A percentile compares a stretch with the other conserved stretches of the same genome.
Conservation (phyloP, 2,888 invertebrate species). For the Mechanitis messenoides region DNA sequence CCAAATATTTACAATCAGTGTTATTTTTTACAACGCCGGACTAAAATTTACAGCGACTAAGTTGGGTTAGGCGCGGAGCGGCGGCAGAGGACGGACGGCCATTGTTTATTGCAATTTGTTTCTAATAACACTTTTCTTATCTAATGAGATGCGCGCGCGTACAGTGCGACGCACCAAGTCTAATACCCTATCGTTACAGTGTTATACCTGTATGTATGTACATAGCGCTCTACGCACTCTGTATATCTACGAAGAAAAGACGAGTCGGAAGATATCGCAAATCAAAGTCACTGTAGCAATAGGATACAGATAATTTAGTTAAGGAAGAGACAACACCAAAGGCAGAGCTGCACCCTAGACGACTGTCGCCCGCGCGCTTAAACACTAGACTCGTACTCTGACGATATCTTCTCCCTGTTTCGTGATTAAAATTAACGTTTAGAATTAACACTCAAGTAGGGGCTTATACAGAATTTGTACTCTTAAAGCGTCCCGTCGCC, state of each 20-base stretch:
- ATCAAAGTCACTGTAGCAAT: slow-evolving; percentile 67
- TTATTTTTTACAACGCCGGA: slow-evolving; percentile 68
- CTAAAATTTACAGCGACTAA: slow-evolving; percentile 67
- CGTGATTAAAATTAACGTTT: slow-evolving; percentile 65
- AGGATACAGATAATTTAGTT: slow-evolving; percentile 62
- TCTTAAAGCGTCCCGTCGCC: slow-evolving; percentile 75
- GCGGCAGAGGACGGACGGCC: slow-evolving; percentile 36
- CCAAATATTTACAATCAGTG: slow-evolving; percentile 72
- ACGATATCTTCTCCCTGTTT: slow-evolving; percentile 61
- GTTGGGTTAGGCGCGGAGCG: slow-evolving; percentile 48
- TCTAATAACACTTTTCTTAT: slow-evolving; percentile 74
- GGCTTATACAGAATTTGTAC: slow-evolving; percentile 86
- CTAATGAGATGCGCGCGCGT: slow-evolving; percentile 63
- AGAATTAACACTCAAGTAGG: slow-evolving; percentile 72
- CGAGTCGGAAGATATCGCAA: slow-evolving; percentile 59
- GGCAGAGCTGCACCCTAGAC: slow-evolving; percentile 61
- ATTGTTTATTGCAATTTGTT: slow-evolving; percentile 59
- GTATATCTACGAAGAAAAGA: slow-evolving; percentile 35
- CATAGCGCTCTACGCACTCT: slow-evolving; percentile 29
- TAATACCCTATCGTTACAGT: slow-evolving; percentile 71
- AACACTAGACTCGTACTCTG: slow-evolving; percentile 44
- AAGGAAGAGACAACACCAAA: slow-evolving; percentile 71
- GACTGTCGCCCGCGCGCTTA: slow-evolving; percentile 55
- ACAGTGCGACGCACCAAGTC: slow-evolving; percentile 51
- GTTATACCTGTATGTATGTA: slow-evolving; percentile 38